Conservation (phyloP, 1,140 invertebrate species). For the Bombus soroeensis region DNA sequence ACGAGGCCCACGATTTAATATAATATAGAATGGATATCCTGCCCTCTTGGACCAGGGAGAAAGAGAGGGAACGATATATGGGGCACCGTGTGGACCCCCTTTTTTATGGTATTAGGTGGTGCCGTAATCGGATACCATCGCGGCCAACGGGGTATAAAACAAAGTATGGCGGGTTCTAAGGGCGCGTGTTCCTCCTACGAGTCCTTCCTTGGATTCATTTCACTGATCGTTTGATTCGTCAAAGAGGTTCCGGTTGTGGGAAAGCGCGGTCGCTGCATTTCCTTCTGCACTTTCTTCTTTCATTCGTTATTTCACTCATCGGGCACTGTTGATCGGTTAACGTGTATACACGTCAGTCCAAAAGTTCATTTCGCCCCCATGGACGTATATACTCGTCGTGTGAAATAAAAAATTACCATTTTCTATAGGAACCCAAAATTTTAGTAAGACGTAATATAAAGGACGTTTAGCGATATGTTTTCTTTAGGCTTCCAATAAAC, state of each 20-base stretch:
- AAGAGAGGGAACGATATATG: slow-evolving; percentile 63
- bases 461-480: too few species aligned
- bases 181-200: slow-evolving; percentile 48
- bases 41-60: slow-evolving; percentile 38
- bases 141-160: slow-evolving; percentile 69
- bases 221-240: neutral
- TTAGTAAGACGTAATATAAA: too few species aligned
- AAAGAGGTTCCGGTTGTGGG: slow-evolving; percentile 6
- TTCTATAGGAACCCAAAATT: too few species aligned
- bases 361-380: too few species aligned
- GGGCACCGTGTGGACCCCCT: slow-evolving; percentile 51
- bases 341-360: too few species aligned
- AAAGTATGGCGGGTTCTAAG: slow-evolving; percentile 65
- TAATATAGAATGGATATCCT: slow-evolving; percentile 77
- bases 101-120: slow-evolving; percentile 65
- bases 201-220: neutral
- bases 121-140: slow-evolving; percentile 70
- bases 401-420: too few species aligned
- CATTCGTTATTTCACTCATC: too few species aligned
- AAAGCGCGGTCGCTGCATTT: neutral
- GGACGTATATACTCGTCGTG: too few species aligned
- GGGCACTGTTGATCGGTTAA: too few species aligned
- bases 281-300: too few species aligned
- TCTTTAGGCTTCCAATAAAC: too few species aligned
- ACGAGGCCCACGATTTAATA: slow-evolving; percentile 59